Base-by-base conservation (phyloP, 1,140 invertebrate genomes). In the Dendroctonus ponderosae region DNA sequence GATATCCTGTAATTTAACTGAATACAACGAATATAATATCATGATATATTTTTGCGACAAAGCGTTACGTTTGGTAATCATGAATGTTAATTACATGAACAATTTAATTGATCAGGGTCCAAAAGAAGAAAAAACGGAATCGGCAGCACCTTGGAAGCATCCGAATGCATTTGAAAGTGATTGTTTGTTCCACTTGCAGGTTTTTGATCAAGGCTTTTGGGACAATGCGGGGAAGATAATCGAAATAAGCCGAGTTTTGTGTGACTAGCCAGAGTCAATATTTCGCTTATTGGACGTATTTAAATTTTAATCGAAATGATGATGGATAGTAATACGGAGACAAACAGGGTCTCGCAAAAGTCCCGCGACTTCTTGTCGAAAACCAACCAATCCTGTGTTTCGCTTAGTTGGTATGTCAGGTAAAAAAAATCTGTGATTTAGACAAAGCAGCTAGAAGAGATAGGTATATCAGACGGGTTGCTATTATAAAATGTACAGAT, bases 351-450 rank as follows among this genome's bases (percentile, higher is more conserved):
- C 62, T 56, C 52, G 39, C 52, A 57, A 40, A 62, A 9, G 8
- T 52, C 38, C 39, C 15, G 14, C 26, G 48, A 40, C 53, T 56
- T n/a, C 39, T 56, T 15, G 26, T 56, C 44, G 12, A 46, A 46
- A 46, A 46, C 12, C 9, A 46, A 9, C 44, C 44, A 14, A 46
- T 9, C 9, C 9, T 11, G 9, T 46, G 44, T 12, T 46, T 9
- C 9, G 9, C 12, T 46, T 46, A 11, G 44, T 46, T 46, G 44
- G 44, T 46, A 46, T 12, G 44, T 26, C 51, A 64, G 62, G 26
- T 54, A 64, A 64, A 56, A 51, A 64, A 52, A 12, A 58, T 58
- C 63, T 66, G 63, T 66, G 63, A 66, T 66, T 57, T 66, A 66
- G 63, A 64, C 15, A 56, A 66, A 66, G 63, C 63, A 66, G 63